A percentile compares a stretch with the other conserved stretches of the same genome.
Evolutionary conservation across 2,113 vertebrate genomes (phyloP).

Genomic region (Penelope pileata): DNA sequence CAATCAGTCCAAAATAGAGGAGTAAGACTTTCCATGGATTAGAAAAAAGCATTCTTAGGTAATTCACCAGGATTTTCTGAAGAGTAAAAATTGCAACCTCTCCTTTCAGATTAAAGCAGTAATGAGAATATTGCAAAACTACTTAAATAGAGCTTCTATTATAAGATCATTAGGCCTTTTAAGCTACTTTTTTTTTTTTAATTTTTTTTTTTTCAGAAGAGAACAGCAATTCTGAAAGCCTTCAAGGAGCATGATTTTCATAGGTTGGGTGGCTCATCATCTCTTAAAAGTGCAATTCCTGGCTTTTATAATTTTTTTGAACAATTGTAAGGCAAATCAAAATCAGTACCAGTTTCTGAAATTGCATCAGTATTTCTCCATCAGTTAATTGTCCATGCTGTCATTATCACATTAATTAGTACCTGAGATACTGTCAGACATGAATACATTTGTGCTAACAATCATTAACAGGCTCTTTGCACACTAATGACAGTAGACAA

Average conservation of each 20-base stretch:
- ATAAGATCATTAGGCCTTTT: neutral
- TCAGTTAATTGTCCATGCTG: constrained; percentile 60
- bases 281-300: neutral
- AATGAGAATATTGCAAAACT: neutral
- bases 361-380: constrained; percentile 43
- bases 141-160: neutral
- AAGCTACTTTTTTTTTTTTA: neutral
- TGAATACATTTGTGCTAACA: constrained; percentile 53
- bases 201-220: neutral
- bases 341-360: constrained; percentile 46
- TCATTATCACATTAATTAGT: constrained; percentile 60
- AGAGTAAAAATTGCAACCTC: neutral
- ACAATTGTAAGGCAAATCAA: constrained; percentile 21
- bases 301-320: constrained; percentile 25
- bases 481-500: constrained; percentile 22
- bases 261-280: neutral
- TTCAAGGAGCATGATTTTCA: constrained; percentile 6
- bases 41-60: neutral
- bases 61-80: neutral
- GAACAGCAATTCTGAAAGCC: constrained; percentile 8
- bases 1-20: neutral
- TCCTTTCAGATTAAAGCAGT: neutral
- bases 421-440: constrained; percentile 55
- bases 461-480: constrained; percentile 46
- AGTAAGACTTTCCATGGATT: neutral